These are phyloP conservation scores for Drosophila mayaguana DNA, from an alignment of 2,888 invertebrate species.

Conservation along the genomic window DNA sequence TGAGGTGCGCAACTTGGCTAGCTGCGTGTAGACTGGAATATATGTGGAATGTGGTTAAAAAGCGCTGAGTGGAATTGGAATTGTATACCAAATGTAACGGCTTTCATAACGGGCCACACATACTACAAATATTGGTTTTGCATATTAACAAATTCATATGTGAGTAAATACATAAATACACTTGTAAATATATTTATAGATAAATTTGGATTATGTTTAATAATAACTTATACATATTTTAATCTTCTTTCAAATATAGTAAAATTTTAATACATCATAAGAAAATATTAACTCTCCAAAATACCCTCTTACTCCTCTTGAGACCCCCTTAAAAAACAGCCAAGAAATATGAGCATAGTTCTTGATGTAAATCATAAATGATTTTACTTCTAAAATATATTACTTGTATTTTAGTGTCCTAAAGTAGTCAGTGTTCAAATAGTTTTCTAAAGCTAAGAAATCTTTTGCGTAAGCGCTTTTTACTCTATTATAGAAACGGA, in stretches of 20 bases:
- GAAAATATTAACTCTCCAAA: neutral
- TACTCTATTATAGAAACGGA: too few relatives aligned
- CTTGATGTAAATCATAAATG: neutral
- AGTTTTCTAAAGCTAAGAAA: too few relatives aligned
- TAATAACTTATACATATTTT: neutral
- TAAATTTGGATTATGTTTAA: too few relatives aligned
- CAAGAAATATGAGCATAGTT: neutral
- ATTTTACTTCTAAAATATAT: neutral
- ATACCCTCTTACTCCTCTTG: too few relatives aligned
- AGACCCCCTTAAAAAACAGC: neutral
- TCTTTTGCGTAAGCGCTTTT: too few relatives aligned
- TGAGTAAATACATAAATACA: neutral
- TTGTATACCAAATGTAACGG: constrained; percentile 34
- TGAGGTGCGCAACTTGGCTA: constrained; percentile 30
- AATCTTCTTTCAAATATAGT: neutral
- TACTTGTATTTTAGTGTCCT: too few relatives aligned
- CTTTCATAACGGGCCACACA: constrained; percentile 2
- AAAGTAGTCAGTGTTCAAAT: too few relatives aligned
- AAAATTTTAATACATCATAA: neutral
- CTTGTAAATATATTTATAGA: neutral
- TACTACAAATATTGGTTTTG: neutral
- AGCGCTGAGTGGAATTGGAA: neutral
- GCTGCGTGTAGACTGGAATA: constrained; percentile 32
- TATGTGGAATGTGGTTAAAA: constrained; percentile 22
- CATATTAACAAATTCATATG: neutral